Base-by-base conservation (phyloP, 53 echinoderm and acorn worm species). In the Pentamera pediparva region DNA sequence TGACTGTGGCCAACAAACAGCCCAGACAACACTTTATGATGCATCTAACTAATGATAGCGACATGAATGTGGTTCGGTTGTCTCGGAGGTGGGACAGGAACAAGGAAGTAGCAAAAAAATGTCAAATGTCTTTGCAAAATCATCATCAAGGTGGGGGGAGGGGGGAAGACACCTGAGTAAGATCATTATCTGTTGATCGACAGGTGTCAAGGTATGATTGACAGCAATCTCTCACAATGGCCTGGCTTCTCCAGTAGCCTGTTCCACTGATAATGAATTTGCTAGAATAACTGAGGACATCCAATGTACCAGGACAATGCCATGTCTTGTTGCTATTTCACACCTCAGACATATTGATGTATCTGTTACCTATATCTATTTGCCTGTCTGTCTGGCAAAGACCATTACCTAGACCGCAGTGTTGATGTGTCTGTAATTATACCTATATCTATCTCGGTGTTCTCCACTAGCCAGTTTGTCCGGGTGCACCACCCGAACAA, bases 21-120 rank as follows among this genome's bases (percentile, higher is more conserved):
- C n/a, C 86, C 35, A 87, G 93, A 17, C 84, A 93, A 61, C 86
- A 93, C 28, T 79, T 93, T 20, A 59, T 93, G 51, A 63, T 89
- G 0, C n/a, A n/a, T n/a, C n/a, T n/a, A n/a, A n/a, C n/a, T n/a
- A n/a, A n/a, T n/a, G n/a, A n/a, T n/a, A n/a, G n/a, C n/a, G n/a
- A n/a, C n/a, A n/a, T n/a, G n/a, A n/a, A n/a, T n/a, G n/a, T n/a
- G n/a, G n/a, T n/a, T n/a, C n/a, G n/a, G n/a, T n/a, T n/a, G n/a
- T n/a, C n/a, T n/a, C n/a, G n/a, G n/a, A n/a, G n/a, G n/a, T n/a
- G n/a, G n/a, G n/a, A n/a, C n/a, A n/a, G n/a, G n/a, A n/a, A n/a
- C n/a, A n/a, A n/a, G n/a, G n/a, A n/a, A n/a, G n/a, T n/a, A n/a
- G n/a, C n/a, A n/a, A n/a, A n/a, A n/a, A n/a, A n/a, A n/a, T n/a